A percentile compares a stretch with the other conserved stretches of the same genome.
These are phyloP conservation scores for Indicator indicator DNA, from an alignment of 2,113 vertebrate genomes.

Conservation along the genomic window DNA sequence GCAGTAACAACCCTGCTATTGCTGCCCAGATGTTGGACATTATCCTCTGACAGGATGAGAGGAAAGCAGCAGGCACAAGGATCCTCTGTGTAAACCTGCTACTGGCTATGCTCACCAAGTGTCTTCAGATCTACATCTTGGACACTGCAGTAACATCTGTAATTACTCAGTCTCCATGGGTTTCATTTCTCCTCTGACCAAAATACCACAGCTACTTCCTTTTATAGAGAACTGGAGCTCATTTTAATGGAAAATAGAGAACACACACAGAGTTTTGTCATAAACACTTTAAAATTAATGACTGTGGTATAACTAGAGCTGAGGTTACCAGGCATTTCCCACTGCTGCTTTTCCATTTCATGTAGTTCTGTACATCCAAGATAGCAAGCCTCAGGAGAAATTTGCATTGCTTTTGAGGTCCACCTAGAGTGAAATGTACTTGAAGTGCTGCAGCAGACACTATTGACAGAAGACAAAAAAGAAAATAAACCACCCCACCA, in stretches of 20 bases:
- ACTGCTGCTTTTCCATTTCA: slow-evolving; percentile 8
- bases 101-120: background rate
- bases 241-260: slow-evolving; percentile 27
- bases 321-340: slow-evolving; percentile 7
- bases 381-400: slow-evolving; percentile 30
- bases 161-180: background rate
- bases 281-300: slow-evolving; percentile 34
- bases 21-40: background rate
- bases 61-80: background rate
- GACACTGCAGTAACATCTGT: background rate
- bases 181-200: background rate
- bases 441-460: slow-evolving; percentile 25
- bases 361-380: background rate
- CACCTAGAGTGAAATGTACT: background rate
- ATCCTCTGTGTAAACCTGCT: background rate
- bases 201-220: background rate
- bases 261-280: background rate
- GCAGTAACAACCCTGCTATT: background rate
- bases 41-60: background rate
- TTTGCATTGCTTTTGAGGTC: slow-evolving; percentile 46
- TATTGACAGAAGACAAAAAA: background rate
- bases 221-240: background rate
- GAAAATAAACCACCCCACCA: background rate
- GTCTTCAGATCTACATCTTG: background rate
- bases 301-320: background rate